phyloP scores from a whole-genome alignment of 2,888 invertebrate species.

The Doris montereyensis region DNA sequence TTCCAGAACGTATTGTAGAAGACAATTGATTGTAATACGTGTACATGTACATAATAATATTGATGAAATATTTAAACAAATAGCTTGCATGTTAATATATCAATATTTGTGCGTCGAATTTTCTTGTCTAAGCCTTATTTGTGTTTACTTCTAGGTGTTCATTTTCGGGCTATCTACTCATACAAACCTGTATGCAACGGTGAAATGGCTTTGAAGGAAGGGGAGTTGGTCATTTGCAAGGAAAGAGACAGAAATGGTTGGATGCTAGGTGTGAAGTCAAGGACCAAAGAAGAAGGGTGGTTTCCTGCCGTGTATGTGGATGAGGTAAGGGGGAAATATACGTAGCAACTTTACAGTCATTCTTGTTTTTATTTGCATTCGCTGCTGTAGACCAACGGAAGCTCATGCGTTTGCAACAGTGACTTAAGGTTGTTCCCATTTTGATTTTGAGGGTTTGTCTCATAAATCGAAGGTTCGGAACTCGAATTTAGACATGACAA shows the following conservation, averaged over 20 bases:
- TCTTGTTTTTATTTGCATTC: no score
- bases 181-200: conserved; percentile 58
- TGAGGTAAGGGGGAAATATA: no score
- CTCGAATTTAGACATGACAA: no score
- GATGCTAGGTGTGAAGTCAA: conserved; percentile 59
- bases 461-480: no score
- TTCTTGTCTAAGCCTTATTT: background rate
- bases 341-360: no score
- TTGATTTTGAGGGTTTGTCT: no score
- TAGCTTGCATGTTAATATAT: background rate
- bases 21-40: background rate
- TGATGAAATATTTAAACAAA: background rate
- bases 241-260: conserved; percentile 65
- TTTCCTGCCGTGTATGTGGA: conserved; percentile 66
- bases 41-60: background rate
- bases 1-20: no score
- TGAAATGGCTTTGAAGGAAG: conserved; percentile 57
- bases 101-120: background rate
- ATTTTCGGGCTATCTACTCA: conserved; percentile 57
- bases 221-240: conserved; percentile 58
- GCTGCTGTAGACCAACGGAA: no score
- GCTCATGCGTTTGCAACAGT: no score
- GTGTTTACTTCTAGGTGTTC: conserved; percentile 46
- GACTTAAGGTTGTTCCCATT: no score
- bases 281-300: conserved; percentile 59